phyloP scores from a whole-genome alignment of 2,113 vertebrate species.

The Canis aureus region DNA sequence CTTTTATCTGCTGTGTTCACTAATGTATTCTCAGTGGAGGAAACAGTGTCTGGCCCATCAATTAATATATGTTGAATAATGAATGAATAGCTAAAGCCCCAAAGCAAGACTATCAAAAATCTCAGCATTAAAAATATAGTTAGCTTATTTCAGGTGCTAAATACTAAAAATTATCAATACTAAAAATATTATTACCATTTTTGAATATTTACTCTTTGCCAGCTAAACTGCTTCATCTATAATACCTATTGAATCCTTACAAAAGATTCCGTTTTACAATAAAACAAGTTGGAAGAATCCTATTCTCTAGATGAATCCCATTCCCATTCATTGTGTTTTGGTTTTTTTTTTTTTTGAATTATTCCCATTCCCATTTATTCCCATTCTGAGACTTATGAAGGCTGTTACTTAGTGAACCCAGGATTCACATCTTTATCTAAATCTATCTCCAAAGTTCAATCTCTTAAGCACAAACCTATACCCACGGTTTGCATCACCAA shows the following conservation, averaged over 20 bases:
- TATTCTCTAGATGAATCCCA: neutral
- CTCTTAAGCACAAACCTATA: neutral
- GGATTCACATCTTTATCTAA: neutral
- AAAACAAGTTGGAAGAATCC: neutral
- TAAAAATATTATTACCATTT: neutral
- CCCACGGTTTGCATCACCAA: neutral
- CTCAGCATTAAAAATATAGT: slow-evolving; percentile 22
- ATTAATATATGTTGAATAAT: slow-evolving; percentile 26
- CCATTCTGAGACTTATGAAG: neutral
- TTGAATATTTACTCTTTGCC: slow-evolving; percentile 12
- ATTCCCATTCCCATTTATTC: too few relatives aligned
- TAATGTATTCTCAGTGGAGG: neutral
- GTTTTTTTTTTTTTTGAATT: too few relatives aligned
- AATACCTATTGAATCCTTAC: neutral
- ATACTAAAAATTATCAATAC: slow-evolving; percentile 31
- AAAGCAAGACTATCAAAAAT: slow-evolving; percentile 17
- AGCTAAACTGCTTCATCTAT: neutral
- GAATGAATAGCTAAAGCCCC: neutral
- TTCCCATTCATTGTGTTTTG: too few relatives aligned
- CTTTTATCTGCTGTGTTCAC: slow-evolving; percentile 32
- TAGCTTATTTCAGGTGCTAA: slow-evolving; percentile 22
- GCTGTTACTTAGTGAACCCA: neutral
- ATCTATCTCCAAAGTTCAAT: neutral
- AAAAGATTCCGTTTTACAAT: neutral
- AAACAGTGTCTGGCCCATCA: neutral